phyloP scores from a whole-genome alignment of 2,113 vertebrate genomes.

The Podocnemis expansa region DNA sequence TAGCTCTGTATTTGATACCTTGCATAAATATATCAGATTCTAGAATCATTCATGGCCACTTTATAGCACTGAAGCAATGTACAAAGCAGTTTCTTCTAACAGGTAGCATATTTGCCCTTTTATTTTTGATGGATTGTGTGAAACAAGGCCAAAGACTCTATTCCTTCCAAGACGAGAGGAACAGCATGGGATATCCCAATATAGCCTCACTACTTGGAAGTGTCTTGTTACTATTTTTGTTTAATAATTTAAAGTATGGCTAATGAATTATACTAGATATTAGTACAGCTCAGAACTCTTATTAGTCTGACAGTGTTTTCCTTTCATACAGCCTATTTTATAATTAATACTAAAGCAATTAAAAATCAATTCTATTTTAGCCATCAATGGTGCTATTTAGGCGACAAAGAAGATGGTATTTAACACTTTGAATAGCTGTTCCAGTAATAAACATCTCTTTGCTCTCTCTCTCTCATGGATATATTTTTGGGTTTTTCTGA shows the following conservation, averaged over 20 bases:
- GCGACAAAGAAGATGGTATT: background rate
- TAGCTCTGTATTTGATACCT: background rate
- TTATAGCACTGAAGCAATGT: background rate
- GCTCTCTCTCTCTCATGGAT: background rate
- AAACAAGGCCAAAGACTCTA: background rate
- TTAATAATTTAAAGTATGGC: background rate
- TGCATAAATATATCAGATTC: conserved; percentile 6
- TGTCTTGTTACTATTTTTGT: background rate
- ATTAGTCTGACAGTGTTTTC: background rate
- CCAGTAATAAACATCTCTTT: background rate
- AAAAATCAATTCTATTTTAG: background rate
- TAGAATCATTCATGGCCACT: background rate
- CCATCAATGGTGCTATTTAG: background rate
- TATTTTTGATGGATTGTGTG: background rate
- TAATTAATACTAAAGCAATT: background rate
- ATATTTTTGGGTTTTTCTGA: conserved; percentile 25
- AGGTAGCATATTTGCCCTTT: background rate
- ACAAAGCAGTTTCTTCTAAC: background rate
- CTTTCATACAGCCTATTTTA: background rate
- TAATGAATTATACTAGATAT: background rate
- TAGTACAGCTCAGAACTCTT: background rate
- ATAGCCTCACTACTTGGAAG: background rate
- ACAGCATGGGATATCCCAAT: background rate
- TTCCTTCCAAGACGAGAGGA: background rate
- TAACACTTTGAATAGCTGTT: background rate